Base-by-base conservation (phyloP, 1,140 invertebrate genomes). In the Drosophila paulistorum region DNA sequence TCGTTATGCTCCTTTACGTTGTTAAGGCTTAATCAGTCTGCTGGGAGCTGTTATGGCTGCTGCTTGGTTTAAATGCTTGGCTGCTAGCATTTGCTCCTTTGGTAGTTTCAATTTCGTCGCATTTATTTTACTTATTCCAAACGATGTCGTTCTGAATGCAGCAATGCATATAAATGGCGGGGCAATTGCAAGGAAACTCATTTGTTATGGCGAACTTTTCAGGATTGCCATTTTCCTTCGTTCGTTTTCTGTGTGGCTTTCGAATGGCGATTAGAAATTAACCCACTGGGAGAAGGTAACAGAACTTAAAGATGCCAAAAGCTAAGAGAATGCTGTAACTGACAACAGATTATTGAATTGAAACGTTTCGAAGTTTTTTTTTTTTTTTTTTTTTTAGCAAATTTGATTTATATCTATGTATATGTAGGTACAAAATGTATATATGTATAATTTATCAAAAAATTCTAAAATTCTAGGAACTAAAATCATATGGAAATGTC, bases 151-250 rank as follows among this genome's bases (percentile, higher is more conserved):
- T 39, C 64, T 23, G 67, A 69, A 64, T 83, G 73, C 84, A 79
- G 73, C 84, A 80, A 74, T 82, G 83, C 84, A 89, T 87, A 87
- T 65, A 87, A 87, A 87, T 89, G 80, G 55, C 71, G 68, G 48
- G 63, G 82, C 66, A 75, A 84, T 77, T 79, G 74, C 58, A 71
- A 55, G 61, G 61, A 66, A 30, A 62, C 9, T 51, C 45, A 69
- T 87, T 89, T 83, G 68, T 72, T 86, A 66, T 77, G 33, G 69
- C 65, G 60, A 58, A 78, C 51, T 54, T 35, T 26, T 37, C 17
- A 79, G 30, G 6, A 30, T 66, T 72, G 68, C 69, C 69, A 11
- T 83, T 70, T 17, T 20, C 9, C 45, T 48, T 23, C 17, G 45
- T 51, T 48, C 3, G 5, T 51, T 51, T 51, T 20, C 20, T 51